phyloP scores from a whole-genome alignment of 1,140 invertebrate genomes.

The Tetramorium alpestre region DNA sequence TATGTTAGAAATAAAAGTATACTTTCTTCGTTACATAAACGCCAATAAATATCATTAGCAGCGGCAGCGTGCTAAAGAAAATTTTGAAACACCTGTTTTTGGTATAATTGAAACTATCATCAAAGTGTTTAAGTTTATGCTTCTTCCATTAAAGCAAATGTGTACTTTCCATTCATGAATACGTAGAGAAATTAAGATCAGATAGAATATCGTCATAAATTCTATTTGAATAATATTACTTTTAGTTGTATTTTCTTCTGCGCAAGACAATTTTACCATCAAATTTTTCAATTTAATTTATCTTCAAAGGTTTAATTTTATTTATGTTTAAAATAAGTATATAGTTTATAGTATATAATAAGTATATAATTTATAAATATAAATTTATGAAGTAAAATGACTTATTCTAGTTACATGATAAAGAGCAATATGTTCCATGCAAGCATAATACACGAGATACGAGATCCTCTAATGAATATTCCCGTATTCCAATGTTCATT shows the following conservation, averaged over 20 bases:
- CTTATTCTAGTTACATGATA: not conserved
- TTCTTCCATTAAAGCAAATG: not conserved
- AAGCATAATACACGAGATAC: not conserved
- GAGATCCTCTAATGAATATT: constrained; percentile 23
- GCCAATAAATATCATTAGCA: not conserved
- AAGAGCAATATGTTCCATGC: not conserved
- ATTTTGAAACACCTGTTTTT: not conserved
- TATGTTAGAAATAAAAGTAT: constrained; percentile 25
- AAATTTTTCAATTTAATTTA: not conserved
- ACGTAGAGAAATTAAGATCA: not conserved
- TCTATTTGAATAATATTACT: not conserved
- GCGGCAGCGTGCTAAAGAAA: not conserved
- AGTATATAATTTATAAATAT: too few relatives aligned
- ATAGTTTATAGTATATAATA: too few relatives aligned
- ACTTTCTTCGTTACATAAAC: constrained; percentile 30
- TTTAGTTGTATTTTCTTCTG: not conserved
- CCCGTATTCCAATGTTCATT: constrained; percentile 32
- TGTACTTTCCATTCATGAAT: not conserved
- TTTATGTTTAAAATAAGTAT: not conserved
- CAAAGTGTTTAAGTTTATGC: not conserved
- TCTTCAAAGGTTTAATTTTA: not conserved
- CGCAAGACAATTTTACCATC: not conserved
- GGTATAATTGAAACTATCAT: not conserved
- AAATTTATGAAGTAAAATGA: not conserved
- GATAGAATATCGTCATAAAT: not conserved